phyloP scores from a whole-genome alignment of 2,888 invertebrate genomes.

The Drosophila paranaensis region DNA sequence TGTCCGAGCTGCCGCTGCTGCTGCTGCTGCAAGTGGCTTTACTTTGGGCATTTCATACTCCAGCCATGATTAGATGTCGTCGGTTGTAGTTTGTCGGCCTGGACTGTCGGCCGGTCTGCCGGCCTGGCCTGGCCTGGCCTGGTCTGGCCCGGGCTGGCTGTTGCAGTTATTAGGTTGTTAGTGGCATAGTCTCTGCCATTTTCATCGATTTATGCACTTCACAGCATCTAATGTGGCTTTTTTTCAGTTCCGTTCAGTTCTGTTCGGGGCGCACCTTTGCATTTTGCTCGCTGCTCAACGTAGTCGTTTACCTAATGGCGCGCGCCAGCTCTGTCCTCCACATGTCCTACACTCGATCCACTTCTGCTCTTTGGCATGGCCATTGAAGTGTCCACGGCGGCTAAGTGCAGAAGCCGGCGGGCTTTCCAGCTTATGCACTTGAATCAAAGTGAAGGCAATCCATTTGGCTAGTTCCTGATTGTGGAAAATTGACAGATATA shows the following conservation, averaged over 20 bases:
- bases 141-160: constrained; percentile 41
- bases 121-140: neutral
- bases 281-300: constrained; percentile 27
- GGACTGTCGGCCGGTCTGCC: neutral
- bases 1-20: constrained; percentile 26
- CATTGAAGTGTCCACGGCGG: neutral
- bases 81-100: constrained; percentile 46
- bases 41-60: constrained; percentile 67
- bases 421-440: constrained; percentile 3
- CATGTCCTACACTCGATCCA: constrained; percentile 6
- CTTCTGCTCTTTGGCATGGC: constrained; percentile 3
- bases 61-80: constrained; percentile 75
- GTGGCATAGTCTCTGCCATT: constrained; percentile 77
- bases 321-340: constrained; percentile 40
- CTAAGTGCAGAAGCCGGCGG: constrained; percentile 12
- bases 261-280: constrained; percentile 16
- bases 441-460: constrained; percentile 3
- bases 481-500: neutral
- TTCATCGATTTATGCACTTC: constrained; percentile 82
- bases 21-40: constrained; percentile 76
- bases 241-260: neutral
- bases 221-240: constrained; percentile 72
- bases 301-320: constrained; percentile 66
- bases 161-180: constrained; percentile 82
- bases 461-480: neutral